Conservation (phyloP, 2,797 vertebrate species). For the Sebastiscus tertius region DNA sequence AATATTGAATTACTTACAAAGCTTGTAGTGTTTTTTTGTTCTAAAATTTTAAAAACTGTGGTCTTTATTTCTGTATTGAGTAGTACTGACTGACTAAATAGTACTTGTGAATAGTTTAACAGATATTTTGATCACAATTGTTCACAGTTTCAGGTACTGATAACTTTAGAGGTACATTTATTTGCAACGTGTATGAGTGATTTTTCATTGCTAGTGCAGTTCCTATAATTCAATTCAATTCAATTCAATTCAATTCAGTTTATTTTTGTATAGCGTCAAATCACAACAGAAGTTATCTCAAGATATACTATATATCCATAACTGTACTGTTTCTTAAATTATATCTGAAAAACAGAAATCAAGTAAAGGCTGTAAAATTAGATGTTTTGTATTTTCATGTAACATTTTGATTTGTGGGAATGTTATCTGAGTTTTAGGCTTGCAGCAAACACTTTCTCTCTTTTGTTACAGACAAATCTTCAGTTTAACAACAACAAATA, state of each 20-base stretch:
- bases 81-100: not conserved
- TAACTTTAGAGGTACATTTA: not conserved
- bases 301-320: too few relatives aligned
- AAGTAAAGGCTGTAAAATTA: not conserved
- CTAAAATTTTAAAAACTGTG: not conserved
- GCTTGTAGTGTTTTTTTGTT: not conserved
- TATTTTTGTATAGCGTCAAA: too few relatives aligned
- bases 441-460: not conserved
- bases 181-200: not conserved
- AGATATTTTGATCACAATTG: not conserved
- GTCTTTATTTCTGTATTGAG: not conserved
- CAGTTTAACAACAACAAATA: constrained; percentile 96
- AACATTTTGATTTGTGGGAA: not conserved
- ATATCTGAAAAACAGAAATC: not conserved
- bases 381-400: not conserved
- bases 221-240: too few relatives aligned
- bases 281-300: too few relatives aligned
- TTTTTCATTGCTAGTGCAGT: not conserved
- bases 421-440: not conserved
- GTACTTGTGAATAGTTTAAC: not conserved
- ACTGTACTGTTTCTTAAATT: not conserved
- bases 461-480: constrained; percentile 87
- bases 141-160: not conserved
- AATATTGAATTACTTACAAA: not conserved
- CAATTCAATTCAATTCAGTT: too few relatives aligned